Base-by-base conservation (phyloP, 1,140 invertebrate species). In the Drosophila virilis region DNA sequence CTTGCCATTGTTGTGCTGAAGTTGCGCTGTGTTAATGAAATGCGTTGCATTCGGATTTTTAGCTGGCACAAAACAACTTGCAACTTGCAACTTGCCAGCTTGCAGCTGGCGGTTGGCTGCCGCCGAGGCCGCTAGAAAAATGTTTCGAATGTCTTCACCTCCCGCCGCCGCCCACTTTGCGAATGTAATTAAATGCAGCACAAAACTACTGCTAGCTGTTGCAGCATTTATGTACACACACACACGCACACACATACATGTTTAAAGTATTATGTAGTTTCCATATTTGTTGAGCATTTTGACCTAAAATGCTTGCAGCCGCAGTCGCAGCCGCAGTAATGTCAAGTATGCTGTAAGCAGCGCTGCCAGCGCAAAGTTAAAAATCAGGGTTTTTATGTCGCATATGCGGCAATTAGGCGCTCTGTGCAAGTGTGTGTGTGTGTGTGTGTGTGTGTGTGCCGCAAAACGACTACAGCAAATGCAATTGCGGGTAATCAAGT, bases 21-120 rank as follows among this genome's bases (percentile, higher is more conserved):
- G 79, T 88, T 88, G 64, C 17, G 72, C 80, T 89, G 84, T 89
- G 84, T 89, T 89, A 89, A 89, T 89, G 84, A 89, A 89, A 89
- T 89, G 84, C 84, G 74, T 84, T 89, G 84, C 84, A 74, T 75
- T 89, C 61, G 67, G 67, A 51, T 69, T 86, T 86, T 83, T 89
- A 68, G 74, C 76, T 77, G 81, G 42, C 66, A 65, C 81, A 80
- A 74, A 71, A 77, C 77, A 77, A 68, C 71, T 74, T 37, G 48
- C 67, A 58, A 32, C 64, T 54, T 17, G 40, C 52, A 51, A 51
- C 42, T 0, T 38, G 67, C 52, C 52, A 55, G 28, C 61, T 50
- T 13, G 46, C 46, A 57, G 66, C 64, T 77, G 62, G 65, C 8
- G 8, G 35, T 7, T 17, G 51, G 51, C 67, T 38, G 51, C 43